Base-by-base conservation (phyloP, 2,797 vertebrate species). In the Podargus strigoides region DNA sequence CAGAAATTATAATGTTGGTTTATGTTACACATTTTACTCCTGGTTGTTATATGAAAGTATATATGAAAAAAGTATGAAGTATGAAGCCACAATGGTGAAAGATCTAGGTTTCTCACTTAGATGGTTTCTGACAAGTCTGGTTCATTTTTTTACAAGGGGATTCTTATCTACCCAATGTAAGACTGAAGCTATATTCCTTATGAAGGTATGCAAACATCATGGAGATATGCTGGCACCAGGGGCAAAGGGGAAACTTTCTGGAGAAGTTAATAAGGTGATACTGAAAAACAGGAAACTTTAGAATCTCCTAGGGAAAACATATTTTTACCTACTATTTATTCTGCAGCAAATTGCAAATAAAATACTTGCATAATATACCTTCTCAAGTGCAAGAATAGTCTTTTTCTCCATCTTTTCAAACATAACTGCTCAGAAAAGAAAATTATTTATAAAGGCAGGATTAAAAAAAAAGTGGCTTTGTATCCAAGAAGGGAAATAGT, bases 171-270 rank as follows among this genome's bases (percentile, higher is more conserved):
- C 27, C 32, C 30, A 53, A 3, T 12, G 17, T n/a, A 49, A 55
- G 27, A 49, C 16, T 34, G 24, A 70, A 59, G 41, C 6, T 41
- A 58, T 13, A 42, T 30, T 59, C 34, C 16, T 12, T 42, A 14
- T 17, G 17, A 77, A 53, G 3, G 47, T 66, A 36, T 19, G 16
- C 8, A 76, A 46, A 53, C 15, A 11, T 37, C 32, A 66, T 20
- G 9, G 32, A 60, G 7, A 34, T 47, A 67, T 17, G 4, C 6
- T 0, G 1, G 5, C 9, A 55, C 2, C 2, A 14, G 9, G 5
- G 14, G 3, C 3, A 46, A 83, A 90, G 20, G 28, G 6, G 7
- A 87, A 94, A 53, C 1, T 3, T 37, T 91, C 32, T n/a, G 22
- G 37, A 63, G 7, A 59, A 74, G 58, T 49, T 69, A 74, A 41